phyloP scores from a whole-genome alignment of 2,113 vertebrate species.

The Cynoglossus semilaevis region DNA sequence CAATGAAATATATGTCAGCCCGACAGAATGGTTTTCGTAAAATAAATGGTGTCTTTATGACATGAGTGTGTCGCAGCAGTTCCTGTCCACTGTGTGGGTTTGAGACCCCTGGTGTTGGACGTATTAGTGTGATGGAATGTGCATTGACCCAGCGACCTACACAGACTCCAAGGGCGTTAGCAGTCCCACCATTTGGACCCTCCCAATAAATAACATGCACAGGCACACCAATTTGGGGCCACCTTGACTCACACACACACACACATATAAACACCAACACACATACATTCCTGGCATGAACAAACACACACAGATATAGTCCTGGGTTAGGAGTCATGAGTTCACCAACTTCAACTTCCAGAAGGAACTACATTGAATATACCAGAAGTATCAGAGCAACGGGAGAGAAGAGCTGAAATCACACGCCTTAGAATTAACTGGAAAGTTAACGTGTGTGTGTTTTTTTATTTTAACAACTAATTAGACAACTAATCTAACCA shows the following conservation, averaged over 20 bases:
- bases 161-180: constrained; percentile 75
- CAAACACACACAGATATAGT: constrained; percentile 18
- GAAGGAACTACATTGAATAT: too few relatives aligned
- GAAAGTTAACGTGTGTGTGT: too few relatives aligned
- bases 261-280: constrained; percentile 45
- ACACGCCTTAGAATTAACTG: too few relatives aligned
- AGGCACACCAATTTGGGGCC: constrained; percentile 46
- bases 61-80: constrained; percentile 4
- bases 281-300: constrained; percentile 3
- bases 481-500: too few relatives aligned
- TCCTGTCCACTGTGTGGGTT: neutral
- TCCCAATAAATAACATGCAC: constrained; percentile 71
- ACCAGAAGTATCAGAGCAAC: too few relatives aligned
- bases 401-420: too few relatives aligned
- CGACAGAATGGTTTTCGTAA: too few relatives aligned
- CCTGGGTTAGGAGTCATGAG: constrained; percentile 1
- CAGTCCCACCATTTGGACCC: constrained; percentile 74
- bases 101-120: constrained; percentile 23
- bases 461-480: too few relatives aligned
- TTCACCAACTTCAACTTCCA: neutral
- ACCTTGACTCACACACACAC: constrained; percentile 55
- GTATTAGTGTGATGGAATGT: constrained; percentile 62
- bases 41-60: too few relatives aligned
- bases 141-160: constrained; percentile 70
- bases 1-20: too few relatives aligned